Evolutionary conservation across 2,113 vertebrate species (phyloP).

Genomic region (Elachura formosa): DNA sequence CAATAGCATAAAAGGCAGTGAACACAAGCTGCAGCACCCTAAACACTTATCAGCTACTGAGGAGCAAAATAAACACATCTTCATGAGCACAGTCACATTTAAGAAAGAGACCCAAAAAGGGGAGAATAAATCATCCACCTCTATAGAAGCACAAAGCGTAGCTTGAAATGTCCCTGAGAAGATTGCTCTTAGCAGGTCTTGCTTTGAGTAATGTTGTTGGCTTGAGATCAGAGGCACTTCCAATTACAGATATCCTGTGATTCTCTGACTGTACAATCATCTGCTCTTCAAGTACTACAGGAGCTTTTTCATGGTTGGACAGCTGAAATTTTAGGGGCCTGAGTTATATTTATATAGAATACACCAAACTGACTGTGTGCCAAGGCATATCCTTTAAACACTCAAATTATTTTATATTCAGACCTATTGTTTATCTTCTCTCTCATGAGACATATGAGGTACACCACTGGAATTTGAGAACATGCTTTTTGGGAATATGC

Average conservation of each 20-base stretch:
- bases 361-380: neutral
- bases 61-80: neutral
- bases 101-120: neutral
- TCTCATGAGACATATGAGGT: fast-evolving
- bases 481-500: neutral
- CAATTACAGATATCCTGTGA: neutral
- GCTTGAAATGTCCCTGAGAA: neutral
- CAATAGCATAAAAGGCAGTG: neutral
- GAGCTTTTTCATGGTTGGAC: neutral
- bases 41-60: neutral
- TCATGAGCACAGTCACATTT: neutral
- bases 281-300: neutral
- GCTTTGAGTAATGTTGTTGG: neutral
- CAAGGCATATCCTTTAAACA: neutral
- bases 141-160: neutral
- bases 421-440: neutral
- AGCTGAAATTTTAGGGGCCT: neutral
- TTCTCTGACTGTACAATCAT: neutral
- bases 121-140: neutral
- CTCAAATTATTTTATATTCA: neutral
- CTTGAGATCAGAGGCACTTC: neutral
- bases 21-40: neutral
- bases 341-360: neutral
- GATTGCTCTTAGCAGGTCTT: neutral
- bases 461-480: neutral